Evolutionary conservation across 1,140 invertebrate genomes (phyloP).

Genomic region (Whitmania pigra): DNA sequence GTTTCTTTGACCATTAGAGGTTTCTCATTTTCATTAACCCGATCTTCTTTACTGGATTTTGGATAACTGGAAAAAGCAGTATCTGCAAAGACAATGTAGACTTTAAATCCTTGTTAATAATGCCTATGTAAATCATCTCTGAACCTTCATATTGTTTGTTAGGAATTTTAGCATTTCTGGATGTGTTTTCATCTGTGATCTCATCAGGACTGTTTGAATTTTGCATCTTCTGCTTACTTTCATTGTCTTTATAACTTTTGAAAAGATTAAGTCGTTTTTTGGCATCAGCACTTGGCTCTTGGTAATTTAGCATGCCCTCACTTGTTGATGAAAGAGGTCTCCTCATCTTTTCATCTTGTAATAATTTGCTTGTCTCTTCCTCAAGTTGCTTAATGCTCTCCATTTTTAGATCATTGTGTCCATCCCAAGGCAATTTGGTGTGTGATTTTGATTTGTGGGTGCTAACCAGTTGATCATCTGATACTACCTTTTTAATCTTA

Average conservation of each 20-base stretch:
- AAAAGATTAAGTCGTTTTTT: too few species aligned
- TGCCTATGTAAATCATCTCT: background rate
- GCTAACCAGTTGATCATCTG: background rate
- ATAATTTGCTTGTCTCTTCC: too few species aligned
- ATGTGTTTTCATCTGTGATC: background rate
- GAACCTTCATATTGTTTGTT: background rate
- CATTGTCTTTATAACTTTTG: background rate
- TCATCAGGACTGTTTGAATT: background rate
- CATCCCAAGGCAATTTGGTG: too few species aligned
- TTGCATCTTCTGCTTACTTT: constrained; percentile 14
- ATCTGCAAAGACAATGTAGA: background rate
- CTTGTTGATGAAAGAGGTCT: too few species aligned
- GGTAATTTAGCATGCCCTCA: too few species aligned
- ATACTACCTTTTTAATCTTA: background rate
- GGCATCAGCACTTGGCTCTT: too few species aligned
- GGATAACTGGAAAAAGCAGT: background rate
- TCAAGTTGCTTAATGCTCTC: background rate
- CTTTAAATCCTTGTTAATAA: background rate
- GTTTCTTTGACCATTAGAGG: constrained; percentile 17
- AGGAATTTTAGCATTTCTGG: background rate
- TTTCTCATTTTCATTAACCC: constrained; percentile 14
- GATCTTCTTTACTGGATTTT: background rate
- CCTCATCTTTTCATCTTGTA: too few species aligned
- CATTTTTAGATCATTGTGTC: background rate
- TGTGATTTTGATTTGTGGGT: background rate